Conservation (phyloP, 2,797 vertebrate genomes). For the Gymnoscopelus microlampas region DNA sequence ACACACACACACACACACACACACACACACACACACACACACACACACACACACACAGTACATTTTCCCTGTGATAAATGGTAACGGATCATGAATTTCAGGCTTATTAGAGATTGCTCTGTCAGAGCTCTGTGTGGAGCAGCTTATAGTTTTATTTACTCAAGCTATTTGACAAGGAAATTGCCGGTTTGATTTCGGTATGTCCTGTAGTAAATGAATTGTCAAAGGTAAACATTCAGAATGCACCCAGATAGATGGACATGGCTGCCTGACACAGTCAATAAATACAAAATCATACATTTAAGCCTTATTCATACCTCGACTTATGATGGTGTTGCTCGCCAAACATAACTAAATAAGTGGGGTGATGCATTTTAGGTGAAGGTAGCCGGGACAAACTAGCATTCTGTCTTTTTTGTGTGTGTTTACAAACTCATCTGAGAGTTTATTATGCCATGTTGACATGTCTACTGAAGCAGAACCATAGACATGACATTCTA, state of each 20-base stretch:
- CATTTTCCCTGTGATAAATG: constrained; percentile 68
- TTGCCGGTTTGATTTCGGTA: constrained; percentile 67
- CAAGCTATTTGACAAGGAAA: constrained; percentile 66
- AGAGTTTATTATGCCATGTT: constrained; percentile 41
- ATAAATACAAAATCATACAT: constrained; percentile 52
- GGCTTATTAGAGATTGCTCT: constrained; percentile 62
- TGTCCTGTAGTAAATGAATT: constrained; percentile 62
- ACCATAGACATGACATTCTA: constrained; percentile 26
- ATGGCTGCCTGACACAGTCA: constrained; percentile 62
- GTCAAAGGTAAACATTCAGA: constrained; percentile 69
- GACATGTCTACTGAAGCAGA: constrained; percentile 38
- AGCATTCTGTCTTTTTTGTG: constrained; percentile 36
- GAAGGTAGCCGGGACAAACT: constrained; percentile 43
- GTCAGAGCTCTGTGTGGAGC: constrained; percentile 56
- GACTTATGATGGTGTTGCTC: too few species aligned
- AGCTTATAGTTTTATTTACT: constrained; percentile 62
- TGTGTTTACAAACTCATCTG: too few species aligned
- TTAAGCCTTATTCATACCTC: constrained; percentile 33
- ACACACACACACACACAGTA: constrained; percentile 50
- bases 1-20: constrained; percentile 58
- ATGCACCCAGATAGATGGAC: constrained; percentile 55
- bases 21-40: constrained; percentile 53
- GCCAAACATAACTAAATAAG: too few species aligned
- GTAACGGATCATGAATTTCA: constrained; percentile 65
- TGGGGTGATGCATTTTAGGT: constrained; percentile 28